Evolutionary conservation across 1,140 invertebrate species (phyloP), one percentile per base, ranked within the genome.

Genomic region (Armadillidium nasatum): DNA sequence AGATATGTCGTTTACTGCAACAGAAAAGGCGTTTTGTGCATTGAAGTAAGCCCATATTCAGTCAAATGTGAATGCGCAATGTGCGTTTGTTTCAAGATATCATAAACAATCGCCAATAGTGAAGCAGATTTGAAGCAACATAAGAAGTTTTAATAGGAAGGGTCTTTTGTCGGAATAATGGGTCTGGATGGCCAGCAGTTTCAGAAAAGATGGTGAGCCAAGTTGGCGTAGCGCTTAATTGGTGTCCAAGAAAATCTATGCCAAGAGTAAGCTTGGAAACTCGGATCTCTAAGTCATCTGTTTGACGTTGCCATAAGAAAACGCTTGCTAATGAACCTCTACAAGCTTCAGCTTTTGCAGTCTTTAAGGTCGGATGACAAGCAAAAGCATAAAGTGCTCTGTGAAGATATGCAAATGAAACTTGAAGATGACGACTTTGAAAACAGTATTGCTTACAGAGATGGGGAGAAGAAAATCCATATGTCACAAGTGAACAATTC

Each of bases 341-440:
- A 54, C 50, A 10, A 54, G n/a, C 50, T 54, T n/a, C 50, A 54
- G 50, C 50, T 54, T 54, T 10, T 54, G 50, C 50, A 54, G n/a
- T 10, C 50, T 54, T 54, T 54, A 54, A 54, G n/a, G 10, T n/a
- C 50, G 50, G 50, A n/a, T 54, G n/a, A 54, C 50, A 54, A 54
- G 50, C 50, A 54, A 54, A 54, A 54, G 50, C 50, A n/a, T 54
- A 54, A 54, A 54, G n/a, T 54, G 50, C n/a, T 54, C 50, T 54
- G 50, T 54, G 50, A 54, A 54, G 50, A n/a, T 54, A 54, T 54
- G 50, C 10, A 54, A 54, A n/a, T 10, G 50, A 54, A 54, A 54
- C 50, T 10, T 54, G 50, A 54, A 54, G 50, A 54, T n/a, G 50
- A 54, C 50, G 50, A 54, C 50, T 54, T 54, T 54, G 50, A 54